A percentile compares a stretch with the other conserved stretches of the same genome.
These are phyloP conservation scores for Uromys caudimaculatus DNA, from an alignment of 2,797 vertebrate genomes.

Conservation along the genomic window DNA sequence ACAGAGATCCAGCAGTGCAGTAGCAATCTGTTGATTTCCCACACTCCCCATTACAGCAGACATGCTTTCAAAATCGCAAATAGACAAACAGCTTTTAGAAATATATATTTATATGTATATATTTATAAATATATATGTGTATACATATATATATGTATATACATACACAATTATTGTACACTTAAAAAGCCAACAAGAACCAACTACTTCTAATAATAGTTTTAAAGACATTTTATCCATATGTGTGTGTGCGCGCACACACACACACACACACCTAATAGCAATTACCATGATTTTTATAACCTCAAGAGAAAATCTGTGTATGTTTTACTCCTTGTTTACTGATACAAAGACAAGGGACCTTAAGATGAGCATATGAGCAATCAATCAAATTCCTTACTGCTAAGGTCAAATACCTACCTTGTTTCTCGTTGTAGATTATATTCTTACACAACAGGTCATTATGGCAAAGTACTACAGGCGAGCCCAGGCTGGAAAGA, in stretches of 20 bases:
- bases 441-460: slow-evolving; percentile 99
- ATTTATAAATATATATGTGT: neutral
- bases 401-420: slow-evolving; percentile 90
- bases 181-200: slow-evolving; percentile 62
- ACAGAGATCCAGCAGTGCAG: slow-evolving; percentile 38
- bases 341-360: slow-evolving; percentile 66
- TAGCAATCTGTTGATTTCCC: slow-evolving; percentile 15
- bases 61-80: slow-evolving; percentile 57
- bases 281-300: slow-evolving; percentile 61
- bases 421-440: slow-evolving; percentile 95
- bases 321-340: slow-evolving; percentile 36
- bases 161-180: slow-evolving; percentile 60
- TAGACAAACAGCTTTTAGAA: slow-evolving; percentile 55
- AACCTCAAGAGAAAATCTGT: slow-evolving; percentile 61
- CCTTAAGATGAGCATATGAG: slow-evolving; percentile 53
- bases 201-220: slow-evolving; percentile 61
- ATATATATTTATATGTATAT: slow-evolving; percentile 10
- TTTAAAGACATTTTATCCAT: slow-evolving; percentile 64
- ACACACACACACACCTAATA: neutral
- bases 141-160: neutral
- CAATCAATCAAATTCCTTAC: slow-evolving; percentile 77
- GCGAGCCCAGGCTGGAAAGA: slow-evolving; percentile 95
- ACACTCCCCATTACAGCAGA: slow-evolving; percentile 54
- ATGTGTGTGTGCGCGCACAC: neutral
- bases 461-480: slow-evolving; percentile 99